Conservation (phyloP, 1,140 invertebrate genomes). For the Phenacoccus solenopsis region DNA sequence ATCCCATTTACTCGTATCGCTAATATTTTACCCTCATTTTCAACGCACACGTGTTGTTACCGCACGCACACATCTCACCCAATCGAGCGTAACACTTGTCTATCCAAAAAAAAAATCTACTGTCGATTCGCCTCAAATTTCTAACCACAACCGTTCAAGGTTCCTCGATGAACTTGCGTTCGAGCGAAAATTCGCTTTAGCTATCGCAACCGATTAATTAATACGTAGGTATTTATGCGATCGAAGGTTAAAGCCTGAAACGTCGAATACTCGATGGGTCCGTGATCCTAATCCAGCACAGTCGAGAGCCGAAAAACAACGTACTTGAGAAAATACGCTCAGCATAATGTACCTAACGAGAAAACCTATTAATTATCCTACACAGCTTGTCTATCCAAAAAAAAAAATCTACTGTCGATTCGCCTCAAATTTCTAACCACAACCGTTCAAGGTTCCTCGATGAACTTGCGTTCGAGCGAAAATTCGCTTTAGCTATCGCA, state of each 20-base stretch:
- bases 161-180: not conserved
- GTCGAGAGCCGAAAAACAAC: not conserved
- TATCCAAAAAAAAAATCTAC: too few relatives aligned
- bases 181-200: too few relatives aligned
- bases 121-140: not conserved
- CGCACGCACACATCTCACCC: too few relatives aligned
- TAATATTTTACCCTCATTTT: not conserved
- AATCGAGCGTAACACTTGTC: too few relatives aligned
- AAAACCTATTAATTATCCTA: not conserved
- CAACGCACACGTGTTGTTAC: too few relatives aligned
- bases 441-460: not conserved
- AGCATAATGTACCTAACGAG: too few relatives aligned
- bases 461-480: not conserved
- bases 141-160: not conserved
- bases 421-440: not conserved
- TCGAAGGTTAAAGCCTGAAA: not conserved
- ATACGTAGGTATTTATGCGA: not conserved
- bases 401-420: too few relatives aligned
- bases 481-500: too few relatives aligned
- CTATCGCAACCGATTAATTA: not conserved
- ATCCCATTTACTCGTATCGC: not conserved
- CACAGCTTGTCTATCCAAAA: too few relatives aligned
- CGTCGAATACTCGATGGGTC: not conserved
- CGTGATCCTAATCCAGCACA: not conserved
- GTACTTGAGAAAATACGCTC: not conserved